Evolutionary conservation across 2,888 invertebrate species (phyloP).

Genomic region (Griposia aprilina): DNA sequence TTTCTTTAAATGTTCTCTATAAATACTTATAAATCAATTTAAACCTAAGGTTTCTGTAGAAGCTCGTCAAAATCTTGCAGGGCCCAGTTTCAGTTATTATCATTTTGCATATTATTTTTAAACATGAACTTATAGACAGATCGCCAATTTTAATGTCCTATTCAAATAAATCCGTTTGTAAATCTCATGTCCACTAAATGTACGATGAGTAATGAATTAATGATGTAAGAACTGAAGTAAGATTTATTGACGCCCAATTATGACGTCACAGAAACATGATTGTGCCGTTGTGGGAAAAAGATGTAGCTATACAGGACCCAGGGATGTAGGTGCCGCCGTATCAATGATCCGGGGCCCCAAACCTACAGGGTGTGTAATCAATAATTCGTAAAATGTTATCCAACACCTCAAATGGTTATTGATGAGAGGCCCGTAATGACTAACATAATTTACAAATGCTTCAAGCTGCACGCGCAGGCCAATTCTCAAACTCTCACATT

Average conservation of each 20-base stretch:
- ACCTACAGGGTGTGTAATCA: not conserved
- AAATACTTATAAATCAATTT: not conserved
- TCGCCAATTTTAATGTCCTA: not conserved
- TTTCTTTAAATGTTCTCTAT: conserved; percentile 7
- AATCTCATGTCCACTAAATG: conserved; percentile 1
- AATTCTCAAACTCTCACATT: too few species aligned
- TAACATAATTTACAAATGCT: not conserved
- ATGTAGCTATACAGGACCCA: not conserved
- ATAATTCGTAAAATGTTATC: not conserved
- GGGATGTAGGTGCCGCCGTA: not conserved
- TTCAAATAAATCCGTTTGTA: not conserved
- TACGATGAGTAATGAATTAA: not conserved
- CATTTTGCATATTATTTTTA: not conserved
- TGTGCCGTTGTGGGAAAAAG: not conserved
- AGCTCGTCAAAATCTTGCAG: not conserved
- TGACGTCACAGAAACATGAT: not conserved
- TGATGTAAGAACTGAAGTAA: conserved; percentile 18
- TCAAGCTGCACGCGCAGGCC: not conserved
- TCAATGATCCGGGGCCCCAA: not conserved
- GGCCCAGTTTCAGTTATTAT: not conserved
- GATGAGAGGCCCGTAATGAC: not conserved
- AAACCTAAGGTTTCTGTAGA: not conserved
- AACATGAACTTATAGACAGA: not conserved
- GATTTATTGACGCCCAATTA: not conserved
- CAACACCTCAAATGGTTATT: not conserved